A percentile compares a stretch with the other conserved stretches of the same genome.
Evolutionary conservation across 2,113 vertebrate species (phyloP).

Genomic region (Tautogolabrus adspersus): DNA sequence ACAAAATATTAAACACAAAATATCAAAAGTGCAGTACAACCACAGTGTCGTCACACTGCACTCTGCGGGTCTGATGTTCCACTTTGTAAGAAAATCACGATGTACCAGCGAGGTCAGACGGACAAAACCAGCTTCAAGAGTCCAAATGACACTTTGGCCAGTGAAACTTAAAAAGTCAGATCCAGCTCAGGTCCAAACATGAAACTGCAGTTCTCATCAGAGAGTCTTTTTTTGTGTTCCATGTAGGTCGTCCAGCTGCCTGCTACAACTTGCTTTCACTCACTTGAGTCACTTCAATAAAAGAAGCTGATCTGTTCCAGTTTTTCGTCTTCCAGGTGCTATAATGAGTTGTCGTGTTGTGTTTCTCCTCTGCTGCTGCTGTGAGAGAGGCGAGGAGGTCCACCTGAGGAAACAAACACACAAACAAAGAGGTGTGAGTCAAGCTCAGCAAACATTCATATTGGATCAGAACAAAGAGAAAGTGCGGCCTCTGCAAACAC

Average conservation of each 20-base stretch:
- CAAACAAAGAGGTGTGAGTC: slow-evolving; percentile 18
- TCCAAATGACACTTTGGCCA: slow-evolving; percentile 23
- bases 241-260: slow-evolving; percentile 31
- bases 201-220: slow-evolving; percentile 53
- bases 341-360: slow-evolving; percentile 67
- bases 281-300: slow-evolving; percentile 32
- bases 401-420: slow-evolving; percentile 63
- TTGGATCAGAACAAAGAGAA: slow-evolving; percentile 38
- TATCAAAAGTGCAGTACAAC: slow-evolving; percentile 25
- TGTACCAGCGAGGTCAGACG: slow-evolving; percentile 26
- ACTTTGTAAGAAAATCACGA: neutral
- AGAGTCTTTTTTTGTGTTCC: slow-evolving; percentile 52
- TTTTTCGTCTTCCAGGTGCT: slow-evolving; percentile 47
- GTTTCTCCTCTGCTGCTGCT: slow-evolving; percentile 44
- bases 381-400: slow-evolving; percentile 53
- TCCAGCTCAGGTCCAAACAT: slow-evolving; percentile 27
- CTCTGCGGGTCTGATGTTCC: neutral
- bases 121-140: neutral
- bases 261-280: slow-evolving; percentile 33
- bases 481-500: slow-evolving; percentile 37
- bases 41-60: neutral
- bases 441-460: slow-evolving; percentile 27
- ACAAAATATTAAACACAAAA: slow-evolving; percentile 28
- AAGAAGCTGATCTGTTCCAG: neutral
- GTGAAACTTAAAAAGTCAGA: slow-evolving; percentile 1